These are phyloP conservation scores for Cantharis lateralis DNA, from an alignment of 2,888 invertebrate species.

Conservation along the genomic window DNA sequence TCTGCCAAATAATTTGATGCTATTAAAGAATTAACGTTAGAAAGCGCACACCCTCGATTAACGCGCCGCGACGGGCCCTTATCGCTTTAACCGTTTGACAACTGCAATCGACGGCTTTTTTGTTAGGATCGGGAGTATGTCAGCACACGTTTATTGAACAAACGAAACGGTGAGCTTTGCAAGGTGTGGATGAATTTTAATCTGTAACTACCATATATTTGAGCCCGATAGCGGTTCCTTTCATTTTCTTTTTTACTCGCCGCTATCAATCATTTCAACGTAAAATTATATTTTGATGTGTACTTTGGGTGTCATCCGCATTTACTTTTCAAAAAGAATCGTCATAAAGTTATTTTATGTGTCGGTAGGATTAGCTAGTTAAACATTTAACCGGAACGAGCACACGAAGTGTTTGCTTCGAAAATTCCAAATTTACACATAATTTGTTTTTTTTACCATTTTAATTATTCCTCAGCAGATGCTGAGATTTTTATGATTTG, in stretches of 20 bases:
- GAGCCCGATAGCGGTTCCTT: constrained; percentile 53
- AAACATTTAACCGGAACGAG: neutral
- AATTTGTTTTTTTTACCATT: neutral
- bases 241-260: constrained; percentile 50
- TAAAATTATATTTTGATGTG: constrained; percentile 15
- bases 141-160: constrained; percentile 24
- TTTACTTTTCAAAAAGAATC: constrained; percentile 11
- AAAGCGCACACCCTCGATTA: neutral
- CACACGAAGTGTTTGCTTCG: neutral
- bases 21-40: neutral
- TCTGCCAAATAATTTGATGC: neutral
- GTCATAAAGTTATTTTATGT: neutral
- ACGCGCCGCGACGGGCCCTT: neutral
- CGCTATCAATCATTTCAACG: constrained; percentile 25
- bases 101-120: neutral
- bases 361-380: neutral
- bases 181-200: constrained; percentile 25
- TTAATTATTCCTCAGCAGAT: neutral
- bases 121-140: neutral
- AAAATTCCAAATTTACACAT: neutral
- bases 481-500: neutral
- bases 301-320: constrained; percentile 11
- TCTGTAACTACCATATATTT: constrained; percentile 25
- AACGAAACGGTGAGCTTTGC: constrained; percentile 20
- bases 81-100: neutral